Conservation (phyloP, 2,797 vertebrate genomes). For the Pseudochirops cupreus region DNA sequence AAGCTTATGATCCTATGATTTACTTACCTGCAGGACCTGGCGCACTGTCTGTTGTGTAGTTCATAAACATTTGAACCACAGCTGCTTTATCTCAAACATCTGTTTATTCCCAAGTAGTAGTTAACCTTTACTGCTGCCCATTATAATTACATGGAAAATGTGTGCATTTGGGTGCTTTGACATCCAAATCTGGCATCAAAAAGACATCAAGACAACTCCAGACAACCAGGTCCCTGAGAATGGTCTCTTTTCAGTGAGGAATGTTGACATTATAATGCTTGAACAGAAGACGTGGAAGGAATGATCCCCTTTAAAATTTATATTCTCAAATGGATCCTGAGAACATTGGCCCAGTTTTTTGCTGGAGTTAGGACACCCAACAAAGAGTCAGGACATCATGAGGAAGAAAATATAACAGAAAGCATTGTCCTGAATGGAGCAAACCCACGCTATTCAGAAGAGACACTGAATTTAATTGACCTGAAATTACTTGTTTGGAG, state of each 20-base stretch:
- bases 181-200: not conserved
- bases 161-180: conserved; percentile 2
- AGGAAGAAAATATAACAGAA: not conserved
- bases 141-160: not conserved
- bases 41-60: conserved; percentile 9
- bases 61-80: conserved; percentile 39
- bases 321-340: not conserved
- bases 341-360: accelerated
- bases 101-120: conserved; percentile 11
- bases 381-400: not conserved
- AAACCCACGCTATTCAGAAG: not conserved
- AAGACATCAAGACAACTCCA: conserved; percentile 35
- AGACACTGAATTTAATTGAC: not conserved
- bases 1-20: conserved; percentile 30
- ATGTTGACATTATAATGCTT: not conserved
- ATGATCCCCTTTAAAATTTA: accelerated
- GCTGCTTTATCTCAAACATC: conserved; percentile 24
- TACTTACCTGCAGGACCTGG: conserved; percentile 26
- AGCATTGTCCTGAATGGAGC: not conserved
- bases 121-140: not conserved
- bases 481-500: not conserved
- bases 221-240: not conserved
- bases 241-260: not conserved
- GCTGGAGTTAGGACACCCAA: not conserved
- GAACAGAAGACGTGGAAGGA: not conserved